phyloP scores from a whole-genome alignment of 2,113 vertebrate genomes.

The Hippocampus comes region DNA sequence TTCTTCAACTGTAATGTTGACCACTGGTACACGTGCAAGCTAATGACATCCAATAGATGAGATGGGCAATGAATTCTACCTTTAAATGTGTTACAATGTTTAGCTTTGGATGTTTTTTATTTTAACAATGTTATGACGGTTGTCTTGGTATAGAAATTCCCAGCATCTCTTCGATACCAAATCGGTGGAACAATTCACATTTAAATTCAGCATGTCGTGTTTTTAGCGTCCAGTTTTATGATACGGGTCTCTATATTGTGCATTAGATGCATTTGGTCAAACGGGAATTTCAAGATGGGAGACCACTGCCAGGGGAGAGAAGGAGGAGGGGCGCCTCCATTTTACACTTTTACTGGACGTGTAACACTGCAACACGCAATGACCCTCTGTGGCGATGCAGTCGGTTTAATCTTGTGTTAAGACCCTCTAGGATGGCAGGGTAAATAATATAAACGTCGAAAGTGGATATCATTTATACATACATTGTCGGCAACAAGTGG shows the following conservation, averaged over 20 bases:
- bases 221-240: neutral
- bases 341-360: neutral
- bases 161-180: neutral
- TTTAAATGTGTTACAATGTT: no score
- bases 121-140: neutral
- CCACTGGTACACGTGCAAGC: no score
- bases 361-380: neutral
- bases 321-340: neutral
- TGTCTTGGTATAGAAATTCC: neutral
- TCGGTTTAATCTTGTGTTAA: neutral
- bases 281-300: neutral
- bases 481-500: neutral
- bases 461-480: neutral
- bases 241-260: neutral
- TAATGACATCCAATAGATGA: no score
- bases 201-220: neutral
- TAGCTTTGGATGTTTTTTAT: no score
- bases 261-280: neutral
- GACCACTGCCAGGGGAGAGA: neutral
- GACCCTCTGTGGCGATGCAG: neutral
- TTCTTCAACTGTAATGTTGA: neutral
- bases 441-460: neutral
- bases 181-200: neutral
- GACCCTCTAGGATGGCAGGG: neutral
- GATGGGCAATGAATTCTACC: no score